Base-by-base conservation (phyloP, 2,797 vertebrate species). In the Pyrocephalus nanus region DNA sequence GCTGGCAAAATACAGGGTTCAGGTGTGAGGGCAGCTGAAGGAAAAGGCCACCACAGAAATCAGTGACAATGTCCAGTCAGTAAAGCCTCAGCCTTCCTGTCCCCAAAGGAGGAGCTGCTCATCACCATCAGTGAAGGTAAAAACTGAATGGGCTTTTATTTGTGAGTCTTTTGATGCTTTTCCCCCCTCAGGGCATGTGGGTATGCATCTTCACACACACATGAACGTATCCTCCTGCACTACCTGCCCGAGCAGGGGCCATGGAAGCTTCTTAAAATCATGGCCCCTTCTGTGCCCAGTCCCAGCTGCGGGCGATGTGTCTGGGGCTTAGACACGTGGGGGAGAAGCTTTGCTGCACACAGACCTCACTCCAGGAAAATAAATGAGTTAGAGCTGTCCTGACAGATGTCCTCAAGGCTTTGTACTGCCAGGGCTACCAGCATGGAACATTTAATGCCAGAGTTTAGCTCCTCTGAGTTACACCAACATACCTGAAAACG, bases 301-400 rank as follows among this genome's bases (percentile, higher is more conserved):
- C 45, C 32, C 65, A 36, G 54, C 57, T 34, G 23, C 22, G 65
- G 45, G 12, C 6, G 15, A 27, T 29, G 23, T 11, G 48, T 23
- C 15, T 2, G 0, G 2, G 53, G 29, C 20, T 70, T 10, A 29
- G 38, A 26, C 21, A 13, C 4, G 0, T 0, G 0, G 3, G 11
- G 15, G 5, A 72, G 89, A 29, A 90, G 27, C n/a, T 43, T 83
- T 16, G 32, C 54, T 62, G 45, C 2, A 9, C 66, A 30, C 22
- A 60, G 70, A 50, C 38, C 22, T 72, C 72, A 2, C 11, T 70
- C 32, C 7, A 57, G 42, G 53, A 65, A 74, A 54, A 45, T 1
- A 2, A 30, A 12, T 3, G 26, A 75, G 30, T 34, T 42, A 12
- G 26, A 40, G 15, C 15, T 40, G n/a, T n/a, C 54, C 34, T 43